Conservation (phyloP, 2,797 vertebrate species). For the Amblyraja radiata region DNA sequence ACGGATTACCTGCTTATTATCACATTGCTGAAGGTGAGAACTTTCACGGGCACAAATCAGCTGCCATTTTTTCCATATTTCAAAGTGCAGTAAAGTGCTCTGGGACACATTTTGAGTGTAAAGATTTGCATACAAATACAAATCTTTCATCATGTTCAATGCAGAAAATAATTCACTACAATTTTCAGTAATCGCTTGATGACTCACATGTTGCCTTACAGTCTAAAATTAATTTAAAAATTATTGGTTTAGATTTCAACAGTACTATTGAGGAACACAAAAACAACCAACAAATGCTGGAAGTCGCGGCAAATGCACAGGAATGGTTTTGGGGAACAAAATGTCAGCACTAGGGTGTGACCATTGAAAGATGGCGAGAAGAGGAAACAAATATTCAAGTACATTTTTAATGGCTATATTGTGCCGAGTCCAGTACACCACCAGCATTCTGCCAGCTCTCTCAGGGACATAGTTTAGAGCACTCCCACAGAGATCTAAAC, state of each 20-base stretch:
- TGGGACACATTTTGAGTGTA: no score
- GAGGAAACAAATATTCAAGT: not conserved
- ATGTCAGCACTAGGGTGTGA: not conserved
- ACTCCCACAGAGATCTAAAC: conserved; percentile 24
- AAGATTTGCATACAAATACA: no score
- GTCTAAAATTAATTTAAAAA: not conserved
- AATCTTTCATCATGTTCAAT: not conserved
- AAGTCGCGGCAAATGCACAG: not conserved
- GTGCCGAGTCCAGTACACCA: not conserved
- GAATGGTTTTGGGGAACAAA: not conserved
- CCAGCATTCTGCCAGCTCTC: not conserved
- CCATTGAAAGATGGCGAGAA: not conserved
- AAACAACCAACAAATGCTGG: not conserved
- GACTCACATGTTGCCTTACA: not conserved
- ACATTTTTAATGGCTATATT: conserved; percentile 8
- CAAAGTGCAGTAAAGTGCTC: no score
- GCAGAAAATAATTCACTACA: not conserved
- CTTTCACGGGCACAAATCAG: no score
- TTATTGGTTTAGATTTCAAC: not conserved
- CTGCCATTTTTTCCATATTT: no score
- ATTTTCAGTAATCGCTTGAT: not conserved
- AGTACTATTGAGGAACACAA: not conserved
- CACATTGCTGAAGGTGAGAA: no score
- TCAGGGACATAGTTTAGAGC: not conserved
- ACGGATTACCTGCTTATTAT: no score